Conservation (phyloP, 2,113 vertebrate genomes). For the Tychaedon coryphoeus region DNA sequence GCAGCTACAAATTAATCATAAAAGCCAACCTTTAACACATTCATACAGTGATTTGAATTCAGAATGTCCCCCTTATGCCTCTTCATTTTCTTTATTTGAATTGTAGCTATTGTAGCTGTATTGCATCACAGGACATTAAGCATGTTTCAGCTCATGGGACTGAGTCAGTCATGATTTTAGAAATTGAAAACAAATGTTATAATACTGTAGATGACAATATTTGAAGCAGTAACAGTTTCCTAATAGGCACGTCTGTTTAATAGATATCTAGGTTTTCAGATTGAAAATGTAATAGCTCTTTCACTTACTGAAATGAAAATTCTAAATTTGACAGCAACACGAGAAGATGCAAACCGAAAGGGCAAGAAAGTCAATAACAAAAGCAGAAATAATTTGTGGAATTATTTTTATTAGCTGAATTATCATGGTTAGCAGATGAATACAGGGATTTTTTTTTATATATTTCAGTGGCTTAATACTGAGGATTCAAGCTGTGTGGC, state of each 20-base stretch:
- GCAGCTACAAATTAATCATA: conserved; percentile 71
- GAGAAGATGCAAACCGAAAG: not conserved
- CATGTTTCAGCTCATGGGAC: conserved; percentile 74
- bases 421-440: not conserved
- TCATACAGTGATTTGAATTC: conserved; percentile 71
- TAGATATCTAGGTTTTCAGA: conserved; percentile 66
- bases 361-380: not conserved
- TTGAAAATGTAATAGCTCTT: conserved; percentile 18
- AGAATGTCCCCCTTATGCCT: conserved; percentile 72
- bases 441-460: not conserved
- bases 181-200: conserved; percentile 86
- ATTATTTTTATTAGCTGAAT: not conserved
- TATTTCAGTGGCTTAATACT: not conserved
- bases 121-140: conserved; percentile 81
- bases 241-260: conserved; percentile 73
- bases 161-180: conserved; percentile 72
- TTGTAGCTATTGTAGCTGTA: conserved; percentile 69
- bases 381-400: not conserved
- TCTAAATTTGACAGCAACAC: not conserved
- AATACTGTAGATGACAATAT: conserved; percentile 68
- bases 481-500: not conserved
- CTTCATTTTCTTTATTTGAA: conserved; percentile 76
- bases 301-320: not conserved
- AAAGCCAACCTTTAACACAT: conserved; percentile 73
- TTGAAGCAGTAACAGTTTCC: conserved; percentile 71